These are phyloP conservation scores for Hemichromis elongatus DNA, from an alignment of 2,113 vertebrate species.

Conservation along the genomic window DNA sequence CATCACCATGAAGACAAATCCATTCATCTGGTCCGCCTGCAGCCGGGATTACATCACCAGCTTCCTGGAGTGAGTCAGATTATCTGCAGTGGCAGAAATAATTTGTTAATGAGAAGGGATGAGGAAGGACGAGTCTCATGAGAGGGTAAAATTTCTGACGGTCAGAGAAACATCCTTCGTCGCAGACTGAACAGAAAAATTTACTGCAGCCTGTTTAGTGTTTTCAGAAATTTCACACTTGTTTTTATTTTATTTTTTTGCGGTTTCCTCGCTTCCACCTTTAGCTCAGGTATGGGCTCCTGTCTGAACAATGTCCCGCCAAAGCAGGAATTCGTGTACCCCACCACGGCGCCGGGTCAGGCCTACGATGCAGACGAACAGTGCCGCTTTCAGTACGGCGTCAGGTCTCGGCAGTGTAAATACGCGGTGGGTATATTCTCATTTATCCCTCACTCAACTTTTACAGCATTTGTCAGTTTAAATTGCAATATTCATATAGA, in stretches of 20 bases:
- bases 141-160: background rate
- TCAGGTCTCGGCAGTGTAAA: slow-evolving; percentile 99
- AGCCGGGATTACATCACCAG: slow-evolving; percentile 98
- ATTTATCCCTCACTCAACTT: background rate
- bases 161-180: background rate
- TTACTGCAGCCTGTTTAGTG: background rate
- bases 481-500: background rate
- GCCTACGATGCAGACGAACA: slow-evolving; percentile 95
- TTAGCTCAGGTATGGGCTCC: slow-evolving; percentile 89
- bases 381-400: slow-evolving; percentile 96
- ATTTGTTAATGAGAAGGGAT: slow-evolving; percentile 25
- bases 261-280: background rate
- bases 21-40: slow-evolving; percentile 95
- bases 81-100: slow-evolving; percentile 23
- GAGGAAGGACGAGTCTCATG: background rate
- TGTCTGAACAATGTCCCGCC: slow-evolving; percentile 93
- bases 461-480: background rate
- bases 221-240: background rate
- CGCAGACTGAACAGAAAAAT: background rate
- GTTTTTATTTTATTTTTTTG: background rate
- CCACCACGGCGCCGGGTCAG: slow-evolving; percentile 92
- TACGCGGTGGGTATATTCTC: slow-evolving; percentile 82
- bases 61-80: slow-evolving; percentile 91
- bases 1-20: slow-evolving; percentile 99
- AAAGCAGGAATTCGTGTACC: slow-evolving; percentile 94